Evolutionary conservation across 2,888 invertebrate species (phyloP).

Genomic region (Drosophila merina): DNA sequence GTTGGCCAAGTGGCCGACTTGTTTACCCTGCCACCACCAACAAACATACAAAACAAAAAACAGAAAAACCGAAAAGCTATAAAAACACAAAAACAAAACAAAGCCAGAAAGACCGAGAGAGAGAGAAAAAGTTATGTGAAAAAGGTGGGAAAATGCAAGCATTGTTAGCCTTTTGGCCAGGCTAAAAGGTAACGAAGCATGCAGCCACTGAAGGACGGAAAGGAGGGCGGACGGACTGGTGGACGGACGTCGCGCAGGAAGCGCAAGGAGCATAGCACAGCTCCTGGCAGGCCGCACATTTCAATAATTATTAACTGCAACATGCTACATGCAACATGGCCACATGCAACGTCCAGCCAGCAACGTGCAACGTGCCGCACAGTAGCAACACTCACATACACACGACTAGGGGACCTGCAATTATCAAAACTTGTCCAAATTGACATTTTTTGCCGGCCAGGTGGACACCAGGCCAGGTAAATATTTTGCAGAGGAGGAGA

Average conservation of each 20-base stretch:
- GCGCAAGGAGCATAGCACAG: conserved; percentile 77
- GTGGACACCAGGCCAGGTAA: conserved; percentile 4
- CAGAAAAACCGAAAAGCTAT: conserved; percentile 32
- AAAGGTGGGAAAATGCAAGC: conserved; percentile 80
- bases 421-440: conserved; percentile 79
- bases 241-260: conserved; percentile 74
- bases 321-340: conserved; percentile 79
- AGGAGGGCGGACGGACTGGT: conserved; percentile 36
- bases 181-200: conserved; percentile 75
- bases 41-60: conserved; percentile 30
- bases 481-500: neutral
- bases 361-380: conserved; percentile 70
- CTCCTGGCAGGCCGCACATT: conserved; percentile 77
- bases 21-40: conserved; percentile 75
- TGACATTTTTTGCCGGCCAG: conserved; percentile 66
- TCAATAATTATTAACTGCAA: conserved; percentile 81
- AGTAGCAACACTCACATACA: conserved; percentile 64
- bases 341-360: conserved; percentile 34
- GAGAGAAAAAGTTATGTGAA: conserved; percentile 73
- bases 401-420: conserved; percentile 58
- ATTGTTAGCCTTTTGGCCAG: conserved; percentile 75
- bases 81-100: conserved; percentile 37
- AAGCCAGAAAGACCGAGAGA: conserved; percentile 30
- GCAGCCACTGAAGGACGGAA: conserved; percentile 60
- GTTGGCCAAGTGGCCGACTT: conserved; percentile 75